Evolutionary conservation across 1,140 invertebrate species (phyloP), one percentile per base, ranked within the genome.

Genomic region (Oryzaephilus surinamensis): DNA sequence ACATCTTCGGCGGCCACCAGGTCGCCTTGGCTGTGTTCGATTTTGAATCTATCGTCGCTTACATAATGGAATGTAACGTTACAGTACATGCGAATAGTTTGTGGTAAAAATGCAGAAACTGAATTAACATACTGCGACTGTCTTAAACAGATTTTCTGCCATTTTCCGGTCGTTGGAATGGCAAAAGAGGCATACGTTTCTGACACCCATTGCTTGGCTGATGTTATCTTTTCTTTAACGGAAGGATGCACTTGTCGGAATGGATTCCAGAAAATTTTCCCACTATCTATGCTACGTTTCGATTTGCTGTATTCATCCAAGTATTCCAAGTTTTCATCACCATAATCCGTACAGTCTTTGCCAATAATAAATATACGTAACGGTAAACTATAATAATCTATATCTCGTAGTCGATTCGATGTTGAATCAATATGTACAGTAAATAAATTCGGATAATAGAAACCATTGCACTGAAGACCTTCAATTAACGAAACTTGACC

Each of bases 341-440:
- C 70, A 10, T 78, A 64, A 38, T 78, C 70, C 15, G 73, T 68
- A 50, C 85, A 89, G 38, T 73, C 70, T 37, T 74, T 66, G 2
- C 84, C 84, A n/a, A 76, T 74, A 12, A 90, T 77, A 32, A 87
- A 66, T 29, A 90, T 73, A 35, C 84, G 65, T 15, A 90, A 61
- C 0, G 85, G 85, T 27, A 88, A 57, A 46, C 84, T 86, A 51
- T 85, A 86, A 52, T 88, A 90, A 51, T 89, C 83, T 26, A 89
- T 77, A 35, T 81, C 84, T 3, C 76, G 70, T 18, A 84, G 67
- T 26, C 79, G 69, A 48, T 81, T 82, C 23, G 84, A 82, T 15
- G 79, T 82, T 10, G 84, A 88, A 54, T 91, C 86, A 38, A 90
- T 77, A 62, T 87, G 85, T 46, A 88, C 74, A 3, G 84, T 86